Base-by-base conservation (phyloP, 2,888 invertebrate species). In the Neoaliturus tenellus region DNA sequence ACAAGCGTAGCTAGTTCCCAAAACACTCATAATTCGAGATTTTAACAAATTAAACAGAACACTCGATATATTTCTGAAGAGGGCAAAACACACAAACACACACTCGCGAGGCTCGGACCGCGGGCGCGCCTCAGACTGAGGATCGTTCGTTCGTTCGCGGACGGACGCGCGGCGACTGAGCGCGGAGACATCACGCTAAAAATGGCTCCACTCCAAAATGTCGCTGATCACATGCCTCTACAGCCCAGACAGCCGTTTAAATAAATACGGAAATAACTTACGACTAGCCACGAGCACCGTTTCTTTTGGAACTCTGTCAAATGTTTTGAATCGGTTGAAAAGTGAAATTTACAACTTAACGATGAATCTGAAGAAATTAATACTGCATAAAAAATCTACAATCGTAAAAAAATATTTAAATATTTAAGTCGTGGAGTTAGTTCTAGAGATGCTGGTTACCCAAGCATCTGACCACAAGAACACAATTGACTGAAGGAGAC, bases 201-300 rank as follows among this genome's bases (percentile, higher is more conserved):
- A 51, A 78, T 78, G 78, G 78, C 35, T 10, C 75, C 75, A 44
- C 75, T 75, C 41, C 71, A 71, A 62, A 62, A 62, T 62, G 62
- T 62, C 62, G 62, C 62, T 31, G 62, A 62, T 62, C 62, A 31
- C 62, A 31, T 5, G 62, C 51, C 51, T 3, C 51, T 14, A 23
- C 51, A 8, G 51, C 28, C 62, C 62, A 28, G 62, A 62, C 62
- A 62, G 62, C 28, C 28, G 62, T 62, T 62, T 31, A 55, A 62
- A 62, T 31, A 62, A 62, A 62, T 14, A 62, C 62, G 28, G 62
- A 62, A 62, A 62, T 62, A 62, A 62, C 62, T 62, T 31, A n/a
- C 62, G 20, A 2, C 28, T 28, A 48, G 3, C 23, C 55, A 12
- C 55, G 12, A 12, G 31, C 62, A 62, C 14, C 1, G 62, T 62